Base-by-base conservation (phyloP, 2,113 vertebrate species). In the Poecile atricapillus region DNA sequence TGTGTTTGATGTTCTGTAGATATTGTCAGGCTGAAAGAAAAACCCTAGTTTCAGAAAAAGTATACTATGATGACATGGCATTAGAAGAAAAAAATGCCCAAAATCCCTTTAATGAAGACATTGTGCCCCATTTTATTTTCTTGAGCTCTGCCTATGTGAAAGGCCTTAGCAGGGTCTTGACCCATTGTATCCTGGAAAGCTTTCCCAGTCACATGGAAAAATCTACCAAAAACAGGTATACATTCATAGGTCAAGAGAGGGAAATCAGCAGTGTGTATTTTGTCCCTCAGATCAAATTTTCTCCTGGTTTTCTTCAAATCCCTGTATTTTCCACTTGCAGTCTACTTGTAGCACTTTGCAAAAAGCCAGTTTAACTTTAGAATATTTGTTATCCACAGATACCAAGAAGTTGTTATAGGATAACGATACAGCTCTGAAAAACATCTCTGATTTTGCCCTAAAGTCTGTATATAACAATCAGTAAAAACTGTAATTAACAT, bases 1-100 rank as follows among this genome's bases (percentile, higher is more conserved):
- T 86, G 46, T 67, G 63, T 94, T 94, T 92, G 90, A 94, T 87
- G 73, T 94, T 94, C 69, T 70, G 47, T 86, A 81, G 93, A 58
- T 56, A 78, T 47, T 87, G 56, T 74, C 60, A 93, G 60, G 14
- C 49, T 90, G 88, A 90, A 90, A 89, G 53, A 76, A 46, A 74
- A 67, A 70, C 27, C 27, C 15, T 52, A 60, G 35, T 63, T 93
- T 68, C 64, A 93, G 63, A 49, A 91, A 70, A 44, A 73, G 13
- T 55, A 11, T 82, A 10, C 30, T 85, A 3, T 50, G 58, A 62
- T 79, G 41, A 33, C 46, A 50, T 39, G 41, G 53, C 15, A 3
- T 85, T 89, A 77, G n/a, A 49, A 35, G 43, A 35, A 43, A 79
- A 84, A 74, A 81, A 23, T n/a, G 16, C 7, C 2, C 33, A 53